Evolutionary conservation across 1,140 invertebrate species (phyloP), one percentile per base, ranked within the genome.

Genomic region (Sycobia sp.): DNA sequence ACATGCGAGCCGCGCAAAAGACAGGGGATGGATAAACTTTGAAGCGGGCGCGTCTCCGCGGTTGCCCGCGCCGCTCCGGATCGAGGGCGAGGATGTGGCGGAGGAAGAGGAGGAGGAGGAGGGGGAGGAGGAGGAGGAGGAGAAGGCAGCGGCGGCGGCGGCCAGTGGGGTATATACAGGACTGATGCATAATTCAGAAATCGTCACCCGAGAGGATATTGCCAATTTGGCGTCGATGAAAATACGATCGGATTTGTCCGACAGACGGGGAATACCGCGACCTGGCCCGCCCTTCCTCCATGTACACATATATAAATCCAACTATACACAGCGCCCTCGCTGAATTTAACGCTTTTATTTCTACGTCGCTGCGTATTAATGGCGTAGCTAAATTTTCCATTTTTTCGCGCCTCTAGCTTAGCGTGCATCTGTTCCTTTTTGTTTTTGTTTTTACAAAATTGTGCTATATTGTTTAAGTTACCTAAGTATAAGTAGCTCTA

Each of bases 141-240:
- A 16, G 29, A 27, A 47, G 22, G 11, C 9, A 13, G 41, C 4
- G 13, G 27, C 5, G 14, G 3, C 9, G n/a, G 14, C 10, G 18
- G n/a, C n/a, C n/a, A n/a, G n/a, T n/a, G n/a, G n/a, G n/a, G n/a
- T n/a, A n/a, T n/a, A n/a, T n/a, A n/a, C n/a, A n/a, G 13, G 47
- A 34, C 72, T 82, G 75, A 81, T 82, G 80, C 80, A 82, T 82
- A 82, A 82, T 82, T 82, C 80, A 82, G 73, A 73, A 82, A 82
- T 81, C 76, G 78, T 82, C 80, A 81, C 77, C 73, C 75, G 73
- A 78, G 75, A 82, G 80, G 79, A 82, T 82, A 82, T 82, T 82
- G 80, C 78, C 79, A 82, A 82, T 82, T 82, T 82, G 78, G 77
- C 79, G 78, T 80, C 80, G 78, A 81, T 82, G 79, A 82, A 81